These are phyloP conservation scores for Calyptomena viridis DNA, from an alignment of 2,113 vertebrate genomes.

Conservation along the genomic window DNA sequence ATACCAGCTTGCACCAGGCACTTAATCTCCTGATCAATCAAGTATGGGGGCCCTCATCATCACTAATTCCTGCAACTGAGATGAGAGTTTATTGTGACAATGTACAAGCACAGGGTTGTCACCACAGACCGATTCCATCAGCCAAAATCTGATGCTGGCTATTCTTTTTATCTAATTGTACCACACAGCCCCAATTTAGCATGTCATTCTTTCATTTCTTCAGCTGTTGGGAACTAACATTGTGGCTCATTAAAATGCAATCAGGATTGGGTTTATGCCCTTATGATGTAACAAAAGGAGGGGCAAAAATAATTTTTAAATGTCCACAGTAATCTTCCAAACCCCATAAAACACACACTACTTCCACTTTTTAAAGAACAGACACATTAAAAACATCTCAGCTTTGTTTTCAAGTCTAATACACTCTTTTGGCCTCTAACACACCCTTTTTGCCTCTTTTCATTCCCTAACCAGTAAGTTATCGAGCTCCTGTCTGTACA, in stretches of 20 bases:
- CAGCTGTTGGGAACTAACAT: neutral
- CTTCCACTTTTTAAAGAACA: neutral
- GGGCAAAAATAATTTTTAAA: neutral
- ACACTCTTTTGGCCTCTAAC: neutral
- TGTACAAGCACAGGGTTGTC: neutral
- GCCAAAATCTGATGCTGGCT: neutral
- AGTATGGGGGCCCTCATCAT: neutral
- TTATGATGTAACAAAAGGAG: neutral
- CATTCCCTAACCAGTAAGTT: neutral
- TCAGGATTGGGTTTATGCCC: neutral
- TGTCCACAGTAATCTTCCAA: neutral
- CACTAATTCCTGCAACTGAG: neutral
- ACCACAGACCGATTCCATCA: neutral
- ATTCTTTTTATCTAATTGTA: neutral
- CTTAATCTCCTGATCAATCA: neutral
- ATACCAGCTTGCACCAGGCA: neutral
- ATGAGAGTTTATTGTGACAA: neutral
- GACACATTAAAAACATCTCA: neutral
- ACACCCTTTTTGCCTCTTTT: neutral
- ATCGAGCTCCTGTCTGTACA: neutral
- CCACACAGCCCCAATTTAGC: neutral
- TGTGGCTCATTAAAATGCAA: neutral
- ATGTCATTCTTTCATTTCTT: neutral
- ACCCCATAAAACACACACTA: neutral
- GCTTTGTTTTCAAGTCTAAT: neutral